phyloP scores from a whole-genome alignment of 2,888 invertebrate genomes.

The Eilema sororculum region DNA sequence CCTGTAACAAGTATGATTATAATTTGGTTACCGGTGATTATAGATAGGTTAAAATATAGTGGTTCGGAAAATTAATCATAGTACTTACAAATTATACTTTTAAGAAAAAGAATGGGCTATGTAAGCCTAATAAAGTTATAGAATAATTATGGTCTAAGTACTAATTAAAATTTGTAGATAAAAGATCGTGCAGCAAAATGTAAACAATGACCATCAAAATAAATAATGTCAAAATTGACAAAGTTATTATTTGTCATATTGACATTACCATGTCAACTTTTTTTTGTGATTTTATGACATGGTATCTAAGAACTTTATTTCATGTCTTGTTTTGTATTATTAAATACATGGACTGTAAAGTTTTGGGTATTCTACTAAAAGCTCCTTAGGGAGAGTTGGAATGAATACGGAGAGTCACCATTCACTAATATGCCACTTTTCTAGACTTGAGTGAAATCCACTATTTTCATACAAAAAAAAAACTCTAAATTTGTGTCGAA shows the following conservation, averaged over 20 bases:
- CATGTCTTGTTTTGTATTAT: no score
- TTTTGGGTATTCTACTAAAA: no score
- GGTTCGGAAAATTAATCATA: background rate
- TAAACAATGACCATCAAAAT: background rate
- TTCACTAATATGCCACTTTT: no score
- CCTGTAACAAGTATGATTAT: slow-evolving; percentile 38
- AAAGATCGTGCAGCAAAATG: background rate
- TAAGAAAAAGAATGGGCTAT: background rate
- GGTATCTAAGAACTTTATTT: no score
- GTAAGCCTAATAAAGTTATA: background rate
- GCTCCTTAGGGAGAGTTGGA: no score
- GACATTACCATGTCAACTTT: no score
- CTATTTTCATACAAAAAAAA: no score
- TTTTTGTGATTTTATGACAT: no score
- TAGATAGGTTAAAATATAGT: background rate
- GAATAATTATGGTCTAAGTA: background rate
- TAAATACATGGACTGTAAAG: no score
- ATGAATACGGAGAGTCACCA: no score
- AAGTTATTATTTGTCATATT: background rate
- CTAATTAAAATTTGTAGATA: background rate
- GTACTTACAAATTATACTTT: background rate
- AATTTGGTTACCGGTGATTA: slow-evolving; percentile 5
- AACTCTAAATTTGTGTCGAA: no score
- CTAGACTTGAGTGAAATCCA: no score
- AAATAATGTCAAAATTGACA: background rate